Evolutionary conservation across 1,140 invertebrate genomes (phyloP).

Genomic region (Telenomus remus): DNA sequence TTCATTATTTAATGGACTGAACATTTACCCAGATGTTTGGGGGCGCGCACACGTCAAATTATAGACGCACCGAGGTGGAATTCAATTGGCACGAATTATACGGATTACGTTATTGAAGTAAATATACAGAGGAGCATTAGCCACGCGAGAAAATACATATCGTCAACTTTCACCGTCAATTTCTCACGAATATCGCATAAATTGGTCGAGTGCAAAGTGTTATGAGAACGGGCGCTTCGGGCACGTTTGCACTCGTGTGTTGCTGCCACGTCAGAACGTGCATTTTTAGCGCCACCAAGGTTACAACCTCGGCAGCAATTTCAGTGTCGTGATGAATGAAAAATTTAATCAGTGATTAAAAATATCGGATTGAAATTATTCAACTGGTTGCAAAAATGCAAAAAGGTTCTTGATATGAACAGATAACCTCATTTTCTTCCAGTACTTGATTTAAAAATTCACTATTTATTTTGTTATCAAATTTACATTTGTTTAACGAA

Average conservation of each 20-base stretch:
- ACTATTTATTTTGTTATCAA: too few species aligned
- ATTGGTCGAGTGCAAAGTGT: conserved; percentile 38
- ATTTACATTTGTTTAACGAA: too few species aligned
- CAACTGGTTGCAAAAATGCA: too few species aligned
- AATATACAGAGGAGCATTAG: not conserved
- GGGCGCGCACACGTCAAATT: conserved; percentile 9
- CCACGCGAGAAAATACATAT: conserved; percentile 24
- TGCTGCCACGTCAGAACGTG: not conserved
- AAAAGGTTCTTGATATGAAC: too few species aligned
- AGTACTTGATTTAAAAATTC: too few species aligned
- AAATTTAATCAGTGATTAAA: too few species aligned
- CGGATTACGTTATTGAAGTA: conserved; percentile 39
- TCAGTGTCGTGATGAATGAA: too few species aligned
- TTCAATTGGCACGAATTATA: conserved; percentile 44
- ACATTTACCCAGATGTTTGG: conserved; percentile 37
- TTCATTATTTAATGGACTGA: conserved; percentile 46
- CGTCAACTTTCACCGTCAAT: conserved; percentile 50
- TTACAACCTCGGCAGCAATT: not conserved
- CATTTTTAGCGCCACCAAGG: conserved; percentile 20
- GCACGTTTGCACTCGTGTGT: conserved; percentile 4
- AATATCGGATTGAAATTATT: too few species aligned
- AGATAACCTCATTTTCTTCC: too few species aligned
- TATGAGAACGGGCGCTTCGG: conserved; percentile 34
- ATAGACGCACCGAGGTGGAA: conserved; percentile 11
- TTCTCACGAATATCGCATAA: conserved; percentile 55